phyloP scores from a whole-genome alignment of 2,113 vertebrate genomes.

The Catharus minimus region DNA sequence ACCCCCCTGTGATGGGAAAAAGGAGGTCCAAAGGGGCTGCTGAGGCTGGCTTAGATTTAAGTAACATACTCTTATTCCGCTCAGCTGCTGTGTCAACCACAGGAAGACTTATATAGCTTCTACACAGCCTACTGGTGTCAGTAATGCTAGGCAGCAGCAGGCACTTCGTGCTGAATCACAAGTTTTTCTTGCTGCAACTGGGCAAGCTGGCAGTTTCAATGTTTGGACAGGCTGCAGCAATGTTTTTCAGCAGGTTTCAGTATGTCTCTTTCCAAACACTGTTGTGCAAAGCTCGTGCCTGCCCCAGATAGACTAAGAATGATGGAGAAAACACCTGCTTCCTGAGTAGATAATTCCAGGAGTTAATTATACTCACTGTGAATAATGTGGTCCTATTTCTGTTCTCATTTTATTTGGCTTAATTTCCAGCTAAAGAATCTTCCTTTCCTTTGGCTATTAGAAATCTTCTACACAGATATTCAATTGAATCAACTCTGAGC shows the following conservation, averaged over 20 bases:
- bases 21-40: background rate
- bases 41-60: background rate
- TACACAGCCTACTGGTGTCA: background rate
- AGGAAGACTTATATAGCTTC: background rate
- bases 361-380: background rate
- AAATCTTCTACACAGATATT: background rate
- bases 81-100: background rate
- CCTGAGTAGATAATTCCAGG: background rate
- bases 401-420: background rate
- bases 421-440: background rate
- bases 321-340: conserved; percentile 10
- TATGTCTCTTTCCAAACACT: background rate
- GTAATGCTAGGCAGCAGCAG: background rate
- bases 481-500: background rate
- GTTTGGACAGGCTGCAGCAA: background rate
- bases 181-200: background rate
- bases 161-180: background rate
- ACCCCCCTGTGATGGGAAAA: background rate
- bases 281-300: background rate
- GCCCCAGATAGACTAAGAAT: background rate
- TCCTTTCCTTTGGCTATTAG: background rate
- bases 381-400: conserved; percentile 3
- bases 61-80: background rate
- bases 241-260: background rate
- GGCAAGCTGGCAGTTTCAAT: background rate